These are phyloP conservation scores for Andrena cerasifolii DNA, from an alignment of 1,140 invertebrate species.

Conservation along the genomic window DNA sequence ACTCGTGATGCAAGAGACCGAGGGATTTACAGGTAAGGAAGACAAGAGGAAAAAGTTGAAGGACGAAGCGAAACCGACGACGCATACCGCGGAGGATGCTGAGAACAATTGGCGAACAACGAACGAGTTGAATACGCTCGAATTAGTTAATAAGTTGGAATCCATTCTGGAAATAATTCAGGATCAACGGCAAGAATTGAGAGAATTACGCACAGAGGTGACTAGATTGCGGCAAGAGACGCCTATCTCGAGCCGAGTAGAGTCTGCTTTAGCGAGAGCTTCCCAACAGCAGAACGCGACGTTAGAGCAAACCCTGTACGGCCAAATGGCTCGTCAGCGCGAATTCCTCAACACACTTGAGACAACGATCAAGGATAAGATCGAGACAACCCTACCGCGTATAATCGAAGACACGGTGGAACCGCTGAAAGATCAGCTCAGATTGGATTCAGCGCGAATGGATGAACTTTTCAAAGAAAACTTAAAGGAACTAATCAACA, in stretches of 20 bases:
- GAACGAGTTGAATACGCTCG: conserved; percentile 64
- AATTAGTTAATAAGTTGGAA: conserved; percentile 74
- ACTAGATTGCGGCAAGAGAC: conserved; percentile 76
- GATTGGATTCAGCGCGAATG: conserved; percentile 88
- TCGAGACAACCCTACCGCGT: conserved; percentile 85
- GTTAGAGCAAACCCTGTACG: conserved; percentile 81
- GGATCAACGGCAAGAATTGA: conserved; percentile 74
- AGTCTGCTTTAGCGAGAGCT: conserved; percentile 73
- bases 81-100: conserved; percentile 34
- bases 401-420: conserved; percentile 86
- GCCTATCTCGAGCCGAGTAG: conserved; percentile 71
- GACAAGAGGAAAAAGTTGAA: conserved; percentile 58
- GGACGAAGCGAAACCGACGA: conserved; percentile 59
- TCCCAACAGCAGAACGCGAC: conserved; percentile 76
- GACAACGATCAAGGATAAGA: conserved; percentile 87
- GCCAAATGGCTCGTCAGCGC: conserved; percentile 79
- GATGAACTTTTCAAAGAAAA: conserved; percentile 91
- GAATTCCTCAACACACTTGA: conserved; percentile 83
- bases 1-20: conserved; percentile 68
- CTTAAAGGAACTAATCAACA: conserved; percentile 89
- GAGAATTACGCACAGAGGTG: conserved; percentile 76
- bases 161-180: conserved; percentile 71
- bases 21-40: conserved; percentile 64
- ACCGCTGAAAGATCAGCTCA: conserved; percentile 88
- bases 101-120: conserved; percentile 59